Base-by-base conservation (phyloP, 2,113 vertebrate genomes). In the Oryzias celebensis region DNA sequence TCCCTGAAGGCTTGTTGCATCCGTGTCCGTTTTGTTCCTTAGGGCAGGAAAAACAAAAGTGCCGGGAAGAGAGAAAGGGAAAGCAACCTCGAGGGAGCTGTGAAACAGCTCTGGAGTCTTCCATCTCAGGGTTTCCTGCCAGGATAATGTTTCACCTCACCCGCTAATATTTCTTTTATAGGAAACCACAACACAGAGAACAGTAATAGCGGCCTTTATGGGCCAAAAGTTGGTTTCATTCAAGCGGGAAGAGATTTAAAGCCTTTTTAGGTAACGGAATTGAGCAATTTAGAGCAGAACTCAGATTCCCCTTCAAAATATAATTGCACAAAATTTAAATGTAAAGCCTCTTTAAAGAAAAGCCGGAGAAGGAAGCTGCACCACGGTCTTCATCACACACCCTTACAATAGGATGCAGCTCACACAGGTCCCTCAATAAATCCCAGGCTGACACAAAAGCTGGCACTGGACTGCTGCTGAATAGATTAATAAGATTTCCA, bases 401-500 rank as follows among this genome's bases (percentile, higher is more conserved):
- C 75, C 55, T 56, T 68, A 80, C 85, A 87, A 83, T 76, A 76
- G 81, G 81, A 87, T 84, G 81, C 82, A 78, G 85, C 83, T 77
- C 85, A 87, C 83, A 86, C 81, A 88, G 84, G 82, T 88, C 87
- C 85, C 85, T 90, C 87, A 80, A 88, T 91, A 91, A 91, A 91
- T 92, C 90, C 88, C 86, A 80, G 85, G 80, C 73, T 43, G 54
- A 80, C 85, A 91, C 90, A 91, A 92, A 91, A 88, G 89, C 89
- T 86, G 87, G 87, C 86, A 86, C 88, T 81, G 75, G 85, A 83
- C 82, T 85, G 80, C 86, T 75, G 78, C 83, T 88, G 90, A 96
- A 96, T 96, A 96, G 96, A 96, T 97, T 96, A 95, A 97, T 95
- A 94, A 94, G 95, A 95, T 98, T 96, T 97, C 96, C 95, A 95